Base-by-base conservation (phyloP, 2,797 vertebrate species). In the Onychomys leucogaster region DNA sequence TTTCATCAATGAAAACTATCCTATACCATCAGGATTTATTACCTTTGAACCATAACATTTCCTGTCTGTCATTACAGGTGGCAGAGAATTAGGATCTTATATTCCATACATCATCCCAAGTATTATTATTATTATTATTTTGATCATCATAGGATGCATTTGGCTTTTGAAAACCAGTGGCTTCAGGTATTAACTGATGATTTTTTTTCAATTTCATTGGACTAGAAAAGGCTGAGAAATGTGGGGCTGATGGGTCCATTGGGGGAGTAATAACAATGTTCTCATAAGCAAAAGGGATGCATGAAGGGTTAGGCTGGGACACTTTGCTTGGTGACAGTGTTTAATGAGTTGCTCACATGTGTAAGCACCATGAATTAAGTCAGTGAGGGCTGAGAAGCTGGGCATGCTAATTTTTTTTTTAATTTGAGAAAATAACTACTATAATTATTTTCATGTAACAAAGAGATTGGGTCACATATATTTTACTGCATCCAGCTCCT, bases 131-230 rank as follows among this genome's bases (percentile, higher is more conserved):
- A 5, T 90, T 92, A 13, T 81, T 59, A 34, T 91, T 81, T 80
- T 97, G 87, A 6, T 87, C 84, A 12, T 96, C 63, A 0, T 21
- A 57, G 96, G 85, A 94, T 96, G 34, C 52, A 17, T 96, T 96
- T 94, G 67, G 17, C n/a, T 89, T 89, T 91, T 94, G 90, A 97
- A 94, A 94, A 83, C 12, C 85, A 19, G 0, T 71, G 10, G 27
- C 59, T 98, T 67, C 97, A 98, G 98, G 98, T 98, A 98, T 83
- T 94, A 71, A 94, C n/a, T 83, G 57, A 80, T 92, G 0, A 82
- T 82, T 91, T 89, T 59, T 14, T 81, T 92, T 82, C 29, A 49
- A 37, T 0, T 59, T 91, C 91, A 41, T 65, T 69, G n/a, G 27
- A 29, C 55, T 75, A 91, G 46, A 80, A 73, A 83, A 43, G 21